Conservation (phyloP, 2,888 invertebrate genomes). For the Noctuana brunneofusca region DNA sequence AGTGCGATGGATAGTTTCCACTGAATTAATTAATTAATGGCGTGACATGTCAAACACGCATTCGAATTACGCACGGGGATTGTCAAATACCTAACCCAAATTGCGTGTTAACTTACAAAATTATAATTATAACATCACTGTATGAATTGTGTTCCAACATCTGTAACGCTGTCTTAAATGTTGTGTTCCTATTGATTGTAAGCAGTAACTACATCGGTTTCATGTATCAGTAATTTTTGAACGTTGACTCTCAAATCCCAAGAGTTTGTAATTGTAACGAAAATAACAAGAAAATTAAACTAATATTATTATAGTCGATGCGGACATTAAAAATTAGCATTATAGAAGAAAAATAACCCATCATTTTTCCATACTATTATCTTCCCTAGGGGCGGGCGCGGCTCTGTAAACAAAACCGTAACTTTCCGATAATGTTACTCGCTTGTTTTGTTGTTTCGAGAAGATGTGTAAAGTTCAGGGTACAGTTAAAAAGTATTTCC, state of each 20-base stretch:
- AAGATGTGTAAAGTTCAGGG: slow-evolving; percentile 28
- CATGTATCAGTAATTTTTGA: too few species aligned
- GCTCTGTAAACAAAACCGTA: slow-evolving; percentile 61
- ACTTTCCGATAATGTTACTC: slow-evolving; percentile 57
- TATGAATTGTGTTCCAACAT: neutral
- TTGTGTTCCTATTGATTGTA: too few species aligned
- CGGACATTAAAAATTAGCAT: neutral
- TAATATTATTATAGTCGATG: neutral
- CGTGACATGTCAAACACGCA: slow-evolving; percentile 43
- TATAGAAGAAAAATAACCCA: slow-evolving; percentile 10
- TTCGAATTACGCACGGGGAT: slow-evolving; percentile 46
- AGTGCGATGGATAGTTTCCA: slow-evolving; percentile 21
- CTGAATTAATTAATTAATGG: slow-evolving; percentile 39
- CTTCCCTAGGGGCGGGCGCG: slow-evolving; percentile 45
- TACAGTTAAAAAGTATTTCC: slow-evolving; percentile 26
- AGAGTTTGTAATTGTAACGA: too few species aligned
- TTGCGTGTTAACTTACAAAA: slow-evolving; percentile 40
- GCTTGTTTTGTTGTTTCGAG: slow-evolving; percentile 53
- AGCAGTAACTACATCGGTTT: too few species aligned
- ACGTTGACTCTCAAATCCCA: too few species aligned
- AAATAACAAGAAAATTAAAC: too few species aligned
- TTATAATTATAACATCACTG: slow-evolving; percentile 18
- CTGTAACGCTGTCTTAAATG: neutral
- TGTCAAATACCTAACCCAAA: slow-evolving; percentile 40
- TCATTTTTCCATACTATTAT: slow-evolving; percentile 44